Percentiles rank a stretch among this genome's conserved stretches.
Evolutionary conservation across 1,140 invertebrate genomes (phyloP).

Genomic region (Eurytemora carolleeae): DNA sequence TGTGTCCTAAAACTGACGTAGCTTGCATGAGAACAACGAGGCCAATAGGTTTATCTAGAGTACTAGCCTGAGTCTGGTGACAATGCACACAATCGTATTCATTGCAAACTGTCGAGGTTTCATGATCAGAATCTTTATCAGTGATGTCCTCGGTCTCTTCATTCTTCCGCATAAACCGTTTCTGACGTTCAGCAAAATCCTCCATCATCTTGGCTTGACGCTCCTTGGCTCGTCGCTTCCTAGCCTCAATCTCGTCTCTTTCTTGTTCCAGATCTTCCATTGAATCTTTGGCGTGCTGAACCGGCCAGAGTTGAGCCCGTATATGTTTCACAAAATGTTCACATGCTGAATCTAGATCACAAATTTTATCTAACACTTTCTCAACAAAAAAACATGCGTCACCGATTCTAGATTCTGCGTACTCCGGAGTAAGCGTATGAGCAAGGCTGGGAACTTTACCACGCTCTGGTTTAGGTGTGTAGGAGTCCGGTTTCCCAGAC

Average conservation of each 20-base stretch:
- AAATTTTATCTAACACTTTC: slow-evolving; percentile 33
- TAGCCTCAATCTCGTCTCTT: slow-evolving; percentile 36
- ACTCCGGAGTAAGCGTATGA: slow-evolving; percentile 20
- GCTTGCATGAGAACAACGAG: slow-evolving; percentile 69
- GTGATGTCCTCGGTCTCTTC: slow-evolving; percentile 25
- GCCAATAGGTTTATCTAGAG: slow-evolving; percentile 65
- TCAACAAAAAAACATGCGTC: slow-evolving; percentile 71
- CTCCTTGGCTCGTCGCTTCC: slow-evolving; percentile 58
- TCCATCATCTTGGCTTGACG: slow-evolving; percentile 75
- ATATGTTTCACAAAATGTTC: slow-evolving; percentile 39
- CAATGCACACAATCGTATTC: slow-evolving; percentile 93
- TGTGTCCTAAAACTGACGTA: slow-evolving; percentile 56
- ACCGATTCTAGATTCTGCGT: slow-evolving; percentile 38
- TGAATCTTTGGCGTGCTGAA: slow-evolving; percentile 36
- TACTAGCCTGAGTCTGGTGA: slow-evolving; percentile 64
- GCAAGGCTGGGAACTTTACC: slow-evolving; percentile 18
- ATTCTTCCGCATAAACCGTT: slow-evolving; percentile 71
- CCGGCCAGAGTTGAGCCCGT: slow-evolving; percentile 47
- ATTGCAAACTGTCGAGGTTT: slow-evolving; percentile 14
- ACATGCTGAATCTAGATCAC: slow-evolving; percentile 17
- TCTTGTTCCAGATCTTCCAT: slow-evolving; percentile 55
- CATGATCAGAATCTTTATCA: not conserved
- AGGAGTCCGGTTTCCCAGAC: slow-evolving; percentile 57
- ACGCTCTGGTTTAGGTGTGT: slow-evolving; percentile 29
- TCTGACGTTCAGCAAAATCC: slow-evolving; percentile 73